Evolutionary conservation across 2,888 invertebrate species (phyloP), one percentile per base, ranked within the genome.

Genomic region (Tipula vernalis): DNA sequence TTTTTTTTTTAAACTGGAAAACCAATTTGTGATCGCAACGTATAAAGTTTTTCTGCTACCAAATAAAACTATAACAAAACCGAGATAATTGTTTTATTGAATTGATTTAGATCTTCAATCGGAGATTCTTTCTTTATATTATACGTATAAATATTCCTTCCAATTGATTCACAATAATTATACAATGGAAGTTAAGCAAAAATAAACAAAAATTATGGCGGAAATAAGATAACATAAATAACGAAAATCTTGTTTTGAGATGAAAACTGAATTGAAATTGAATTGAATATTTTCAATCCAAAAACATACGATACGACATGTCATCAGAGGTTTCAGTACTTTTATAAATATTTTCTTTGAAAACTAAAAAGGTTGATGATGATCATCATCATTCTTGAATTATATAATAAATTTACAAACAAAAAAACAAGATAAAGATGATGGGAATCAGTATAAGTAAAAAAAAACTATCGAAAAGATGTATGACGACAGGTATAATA

Each of bases 141-240:
- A n/a, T 15, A 51, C 12, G 3, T 51, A 51, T 51, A 51, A 51
- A 51, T 71, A 71, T 71, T 28, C 28, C 71, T 71, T 71, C 71
- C 71, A 71, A 71, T 71, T 71, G 71, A 71, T 71, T 71, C 71
- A 71, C 71, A 71, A 71, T 71, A 71, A 71, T 71, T 71, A 71
- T 10, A 71, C 71, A 71, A 71, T 71, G 28, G 71, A 71, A 51
- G 51, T 51, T 51, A 15, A 51, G 51, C 51, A 51, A 6, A 28
- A 71, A 51, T 15, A 51, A 51, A 51, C 51, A 51, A 71, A 71
- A 71, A 71, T 71, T 71, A 71, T 71, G 71, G 71, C 71, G 71
- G 71, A 71, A 71, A 71, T 71, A 71, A 71, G 28, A 71, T 3
- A 71, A 1, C 0, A 71, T 10, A 71, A 18, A 71, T 3, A 28